A percentile compares a stretch with the other conserved stretches of the same genome.
Conservation (phyloP, 2,797 vertebrate genomes). For the Lateolabrax maculatus region DNA sequence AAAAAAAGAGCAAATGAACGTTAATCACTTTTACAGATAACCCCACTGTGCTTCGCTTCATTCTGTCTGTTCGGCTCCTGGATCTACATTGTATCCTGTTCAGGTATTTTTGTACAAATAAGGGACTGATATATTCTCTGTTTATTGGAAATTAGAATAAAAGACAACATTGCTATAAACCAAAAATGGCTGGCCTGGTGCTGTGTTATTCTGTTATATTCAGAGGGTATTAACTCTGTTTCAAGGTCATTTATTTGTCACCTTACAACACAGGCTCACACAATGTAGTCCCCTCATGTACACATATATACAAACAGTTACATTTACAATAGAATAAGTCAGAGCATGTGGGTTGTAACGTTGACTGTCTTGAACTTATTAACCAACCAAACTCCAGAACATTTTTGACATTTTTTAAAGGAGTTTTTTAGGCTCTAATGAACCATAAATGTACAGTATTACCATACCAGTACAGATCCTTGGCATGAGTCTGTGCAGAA, state of each 20-base stretch:
- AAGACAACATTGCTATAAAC: constrained; percentile 93
- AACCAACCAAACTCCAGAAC: neutral
- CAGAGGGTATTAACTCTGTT: no score
- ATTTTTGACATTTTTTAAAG: neutral
- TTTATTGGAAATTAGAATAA: constrained; percentile 99
- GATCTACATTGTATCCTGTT: constrained; percentile 96
- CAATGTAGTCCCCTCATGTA: no score
- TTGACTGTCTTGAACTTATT: neutral
- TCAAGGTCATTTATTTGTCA: no score
- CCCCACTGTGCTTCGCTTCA: constrained; percentile 91
- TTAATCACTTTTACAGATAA: constrained; percentile 64
- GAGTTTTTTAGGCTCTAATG: neutral
- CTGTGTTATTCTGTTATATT: constrained; percentile 30
- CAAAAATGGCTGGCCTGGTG: constrained; percentile 58
- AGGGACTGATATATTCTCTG: constrained; percentile 97
- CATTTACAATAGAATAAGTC: no score
- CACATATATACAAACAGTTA: no score
- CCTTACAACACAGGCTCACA: no score
- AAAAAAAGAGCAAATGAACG: constrained; percentile 57
- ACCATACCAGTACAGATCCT: neutral
- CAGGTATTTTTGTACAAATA: constrained; percentile 99
- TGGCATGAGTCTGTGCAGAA: neutral
- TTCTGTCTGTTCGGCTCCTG: constrained; percentile 92
- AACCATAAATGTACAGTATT: neutral
- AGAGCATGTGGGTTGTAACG: neutral